Evolutionary conservation across 1,140 invertebrate genomes (phyloP), one percentile per base, ranked within the genome.

Genomic region (Magallana gigas): DNA sequence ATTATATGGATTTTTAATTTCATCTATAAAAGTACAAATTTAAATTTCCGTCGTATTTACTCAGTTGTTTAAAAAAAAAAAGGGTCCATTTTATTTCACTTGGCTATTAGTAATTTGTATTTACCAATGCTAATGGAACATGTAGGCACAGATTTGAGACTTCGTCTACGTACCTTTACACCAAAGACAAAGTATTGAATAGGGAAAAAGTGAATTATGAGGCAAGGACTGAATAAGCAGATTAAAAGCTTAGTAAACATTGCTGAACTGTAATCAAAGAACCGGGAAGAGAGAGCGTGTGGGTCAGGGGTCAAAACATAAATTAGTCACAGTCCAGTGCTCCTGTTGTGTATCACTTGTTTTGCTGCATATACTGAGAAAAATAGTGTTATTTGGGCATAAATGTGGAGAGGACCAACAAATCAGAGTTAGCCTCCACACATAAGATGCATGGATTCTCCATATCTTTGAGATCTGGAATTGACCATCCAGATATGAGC

Each of bases 191-290:
- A 76, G 18, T 29, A 76, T 76, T 76, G 8, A 29, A 11, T 62
- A 29, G 68, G 68, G 68, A 71, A 29, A 23, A 76, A 76, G 68
- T 76, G 23, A 48, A 76, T 76, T 76, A 12, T 76, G 68, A 76
- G 68, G 68, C 23, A 76, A 76, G 14, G 36, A 29, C 18, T 76
- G 36, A 29, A 29, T 76, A 76, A 76, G 23, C 68, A 76, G 68
- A 76, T 76, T 76, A 76, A 76, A 76, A 76, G 68, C 68, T 76
- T 76, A 76, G 23, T 76, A 29, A 76, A 76, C 23, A 76, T 29
- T 76, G 68, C 68, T 36, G 68, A 76, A 29, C 68, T 12, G 8
- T 76, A 76, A 76, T 36, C 8, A 29, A 12, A 76, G 23, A 76
- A 76, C 23, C 12, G 23, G 23, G 68, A 36, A 29, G 14, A 3